phyloP scores from a whole-genome alignment of 2,888 invertebrate species.

The Lymantria monacha region DNA sequence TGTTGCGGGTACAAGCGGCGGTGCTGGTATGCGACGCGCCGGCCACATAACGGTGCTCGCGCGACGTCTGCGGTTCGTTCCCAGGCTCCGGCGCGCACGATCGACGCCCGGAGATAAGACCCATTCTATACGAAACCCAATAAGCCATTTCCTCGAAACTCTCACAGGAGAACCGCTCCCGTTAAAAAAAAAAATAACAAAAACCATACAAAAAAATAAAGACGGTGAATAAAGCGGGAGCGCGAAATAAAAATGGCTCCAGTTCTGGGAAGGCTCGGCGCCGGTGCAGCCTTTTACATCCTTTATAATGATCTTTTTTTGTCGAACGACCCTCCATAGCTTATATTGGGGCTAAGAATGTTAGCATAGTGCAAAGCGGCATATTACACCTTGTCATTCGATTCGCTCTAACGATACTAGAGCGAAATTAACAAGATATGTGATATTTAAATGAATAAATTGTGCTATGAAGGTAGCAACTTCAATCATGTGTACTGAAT shows the following conservation, averaged over 20 bases:
- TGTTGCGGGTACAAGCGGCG: constrained; percentile 21
- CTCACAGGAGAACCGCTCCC: constrained; percentile 74
- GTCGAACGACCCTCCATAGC: constrained; percentile 70
- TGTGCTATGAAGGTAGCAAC: constrained; percentile 45
- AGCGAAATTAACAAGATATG: constrained; percentile 42
- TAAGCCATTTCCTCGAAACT: constrained; percentile 79
- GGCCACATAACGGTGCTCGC: constrained; percentile 55
- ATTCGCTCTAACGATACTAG: constrained; percentile 10
- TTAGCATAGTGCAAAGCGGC: constrained; percentile 43
- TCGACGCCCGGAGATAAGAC: constrained; percentile 69
- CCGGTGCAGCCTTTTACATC: constrained; percentile 77
- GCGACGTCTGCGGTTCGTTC: constrained; percentile 51
- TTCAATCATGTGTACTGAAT: constrained; percentile 28
- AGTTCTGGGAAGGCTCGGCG: constrained; percentile 79
- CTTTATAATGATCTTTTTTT: constrained; percentile 79
- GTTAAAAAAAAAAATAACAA: constrained; percentile 68
- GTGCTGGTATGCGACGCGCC: constrained; percentile 29
- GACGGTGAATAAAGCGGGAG: constrained; percentile 76
- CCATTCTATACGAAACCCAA: constrained; percentile 75
- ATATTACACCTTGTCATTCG: constrained; percentile 22
- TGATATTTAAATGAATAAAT: constrained; percentile 39
- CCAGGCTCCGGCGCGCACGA: constrained; percentile 58
- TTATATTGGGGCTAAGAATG: constrained; percentile 69
- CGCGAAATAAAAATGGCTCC: constrained; percentile 79
- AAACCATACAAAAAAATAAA: constrained; percentile 57